phyloP scores from a whole-genome alignment of 2,888 invertebrate species.

The Saturnia japonica region DNA sequence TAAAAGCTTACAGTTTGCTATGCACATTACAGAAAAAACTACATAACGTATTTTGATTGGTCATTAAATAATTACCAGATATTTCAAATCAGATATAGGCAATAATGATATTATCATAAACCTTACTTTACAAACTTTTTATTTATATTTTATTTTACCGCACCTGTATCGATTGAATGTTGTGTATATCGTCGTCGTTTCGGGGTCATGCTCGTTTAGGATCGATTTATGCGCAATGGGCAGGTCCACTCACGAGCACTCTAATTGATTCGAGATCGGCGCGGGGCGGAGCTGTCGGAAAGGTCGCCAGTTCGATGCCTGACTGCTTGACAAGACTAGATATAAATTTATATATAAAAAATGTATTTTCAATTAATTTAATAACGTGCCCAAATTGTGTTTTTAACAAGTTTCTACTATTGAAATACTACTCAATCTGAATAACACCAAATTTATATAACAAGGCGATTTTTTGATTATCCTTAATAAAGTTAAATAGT shows the following conservation, averaged over 20 bases:
- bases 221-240: conserved; percentile 49
- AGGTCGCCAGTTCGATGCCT: conserved; percentile 61
- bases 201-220: conserved; percentile 38
- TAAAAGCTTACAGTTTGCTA: too few species aligned
- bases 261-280: conserved; percentile 52
- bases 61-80: background rate
- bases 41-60: background rate
- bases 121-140: background rate
- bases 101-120: background rate
- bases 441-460: background rate
- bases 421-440: background rate
- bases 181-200: conserved; percentile 26
- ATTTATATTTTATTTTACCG: background rate
- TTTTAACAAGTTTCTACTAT: background rate
- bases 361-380: background rate
- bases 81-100: background rate
- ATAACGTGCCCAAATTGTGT: background rate
- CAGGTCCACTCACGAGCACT: conserved; percentile 50
- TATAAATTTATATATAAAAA: background rate
- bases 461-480: background rate
- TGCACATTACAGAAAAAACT: background rate
- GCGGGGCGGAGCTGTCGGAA: conserved; percentile 49
- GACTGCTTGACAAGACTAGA: conserved; percentile 10
- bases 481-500: too few species aligned
- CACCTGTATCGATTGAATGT: conserved; percentile 2